Percentiles rank a stretch among this genome's conserved stretches.
These are phyloP conservation scores for Amphipyra tragopoginis DNA, from an alignment of 2,888 invertebrate genomes.

Conservation along the genomic window DNA sequence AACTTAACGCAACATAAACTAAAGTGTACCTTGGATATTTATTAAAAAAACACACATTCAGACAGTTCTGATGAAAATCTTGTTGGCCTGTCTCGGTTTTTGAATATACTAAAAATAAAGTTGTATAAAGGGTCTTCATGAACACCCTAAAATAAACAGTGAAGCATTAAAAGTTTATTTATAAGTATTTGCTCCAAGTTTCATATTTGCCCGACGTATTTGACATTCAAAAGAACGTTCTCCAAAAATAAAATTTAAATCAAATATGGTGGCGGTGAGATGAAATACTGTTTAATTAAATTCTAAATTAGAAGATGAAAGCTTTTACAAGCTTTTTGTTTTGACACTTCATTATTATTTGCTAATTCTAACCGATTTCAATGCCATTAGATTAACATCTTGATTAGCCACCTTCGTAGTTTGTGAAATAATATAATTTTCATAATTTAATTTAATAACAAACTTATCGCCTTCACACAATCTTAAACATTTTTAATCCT, in stretches of 20 bases:
- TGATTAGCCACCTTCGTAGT: not conserved
- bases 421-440: not conserved
- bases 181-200: slow-evolving; percentile 26
- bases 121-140: too few species aligned
- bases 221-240: slow-evolving; percentile 58
- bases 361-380: slow-evolving; percentile 56
- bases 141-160: not conserved
- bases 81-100: too few species aligned
- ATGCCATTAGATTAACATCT: slow-evolving; percentile 2
- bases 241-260: slow-evolving; percentile 28
- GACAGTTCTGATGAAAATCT: too few species aligned
- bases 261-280: slow-evolving; percentile 52
- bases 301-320: slow-evolving; percentile 65
- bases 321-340: slow-evolving; percentile 65
- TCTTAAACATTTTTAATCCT: not conserved
- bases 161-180: slow-evolving; percentile 11
- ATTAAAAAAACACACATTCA: too few species aligned
- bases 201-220: slow-evolving; percentile 34
- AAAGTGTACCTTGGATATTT: too few species aligned
- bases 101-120: too few species aligned
- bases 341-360: slow-evolving; percentile 65
- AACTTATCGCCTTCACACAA: too few species aligned
- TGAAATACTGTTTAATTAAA: slow-evolving; percentile 64
- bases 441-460: not conserved
- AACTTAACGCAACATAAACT: too few species aligned